Base-by-base conservation (phyloP, 1,140 invertebrate species). In the Scaptomyza pallida region DNA sequence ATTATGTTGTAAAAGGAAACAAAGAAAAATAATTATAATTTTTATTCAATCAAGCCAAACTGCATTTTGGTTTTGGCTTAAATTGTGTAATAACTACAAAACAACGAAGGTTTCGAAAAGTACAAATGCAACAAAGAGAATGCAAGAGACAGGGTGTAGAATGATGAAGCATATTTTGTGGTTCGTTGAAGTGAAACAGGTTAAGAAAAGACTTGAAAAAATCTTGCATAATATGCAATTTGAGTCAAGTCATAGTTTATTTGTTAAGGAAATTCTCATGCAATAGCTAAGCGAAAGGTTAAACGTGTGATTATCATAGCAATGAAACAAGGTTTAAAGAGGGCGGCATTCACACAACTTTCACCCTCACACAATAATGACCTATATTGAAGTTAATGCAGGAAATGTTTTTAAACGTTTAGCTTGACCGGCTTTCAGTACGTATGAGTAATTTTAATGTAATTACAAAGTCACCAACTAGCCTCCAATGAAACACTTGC, bases 361-460 rank as follows among this genome's bases (percentile, higher is more conserved):
- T 86, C 82, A 80, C 81, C 81, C 73, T 37, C n/a, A n/a, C 69
- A 78, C 9, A 61, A n/a, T n/a, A 81, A 56, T 86, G 81, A 88
- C 81, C 81, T 81, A 86, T 74, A 86, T 86, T 69, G n/a, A 71
- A 62, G 26, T 33, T 19, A 59, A 72, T 52, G 68, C 65, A 76
- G 81, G 81, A 86, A 86, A 65, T 77, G 70, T 30, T 40, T 54
- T 33, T 16, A 37, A 37, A 52, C 19, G 55, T 35, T 41, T 37
- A 70, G 56, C 62, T 52, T 51, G 55, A 21, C 56, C 50, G 67
- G 47, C 61, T 68, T 61, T 54, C 57, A 63, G 55, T 68, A 59
- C 81, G 73, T 78, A 85, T 88, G 81, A 85, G 81, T 88, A 85
- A 85, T 88, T 86, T 85, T 61, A 85, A 77, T 81, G 73, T 56